phyloP scores from a whole-genome alignment of 2,888 invertebrate genomes.

The Homarus gammarus region DNA sequence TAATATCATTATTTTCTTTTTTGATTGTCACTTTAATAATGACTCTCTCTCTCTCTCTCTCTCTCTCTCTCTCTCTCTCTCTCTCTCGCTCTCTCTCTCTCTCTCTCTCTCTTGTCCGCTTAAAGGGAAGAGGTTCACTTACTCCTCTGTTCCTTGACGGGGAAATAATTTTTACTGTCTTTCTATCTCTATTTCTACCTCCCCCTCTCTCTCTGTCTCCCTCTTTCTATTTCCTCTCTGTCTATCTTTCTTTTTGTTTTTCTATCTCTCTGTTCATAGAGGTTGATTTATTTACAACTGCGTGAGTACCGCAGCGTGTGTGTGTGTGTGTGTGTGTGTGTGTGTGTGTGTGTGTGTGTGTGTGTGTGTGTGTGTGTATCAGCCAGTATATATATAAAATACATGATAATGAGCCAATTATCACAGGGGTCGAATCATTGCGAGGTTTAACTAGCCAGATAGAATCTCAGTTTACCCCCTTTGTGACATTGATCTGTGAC shows the following conservation, averaged over 20 bases:
- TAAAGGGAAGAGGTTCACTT: background rate
- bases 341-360: background rate
- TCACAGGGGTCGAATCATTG: no score
- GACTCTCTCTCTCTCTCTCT: background rate
- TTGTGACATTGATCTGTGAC: background rate
- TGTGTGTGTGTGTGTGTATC: background rate
- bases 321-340: background rate
- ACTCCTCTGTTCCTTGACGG: background rate
- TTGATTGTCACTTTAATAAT: no score
- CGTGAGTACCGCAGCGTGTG: no score
- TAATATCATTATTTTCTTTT: no score
- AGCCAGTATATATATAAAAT: no score
- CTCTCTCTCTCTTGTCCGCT: background rate
- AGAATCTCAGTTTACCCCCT: background rate
- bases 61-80: background rate
- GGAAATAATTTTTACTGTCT: no score
- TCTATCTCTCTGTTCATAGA: background rate
- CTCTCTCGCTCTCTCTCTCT: background rate
- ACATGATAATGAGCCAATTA: no score
- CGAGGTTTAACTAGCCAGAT: background rate
- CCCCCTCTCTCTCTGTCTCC: background rate
- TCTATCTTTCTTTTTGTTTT: background rate
- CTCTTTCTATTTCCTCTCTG: background rate
- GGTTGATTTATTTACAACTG: no score
- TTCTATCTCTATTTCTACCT: background rate